Evolutionary conservation across 2,797 vertebrate species (phyloP), one percentile per base, ranked within the genome.

Genomic region (Enteromius anoplus): DNA sequence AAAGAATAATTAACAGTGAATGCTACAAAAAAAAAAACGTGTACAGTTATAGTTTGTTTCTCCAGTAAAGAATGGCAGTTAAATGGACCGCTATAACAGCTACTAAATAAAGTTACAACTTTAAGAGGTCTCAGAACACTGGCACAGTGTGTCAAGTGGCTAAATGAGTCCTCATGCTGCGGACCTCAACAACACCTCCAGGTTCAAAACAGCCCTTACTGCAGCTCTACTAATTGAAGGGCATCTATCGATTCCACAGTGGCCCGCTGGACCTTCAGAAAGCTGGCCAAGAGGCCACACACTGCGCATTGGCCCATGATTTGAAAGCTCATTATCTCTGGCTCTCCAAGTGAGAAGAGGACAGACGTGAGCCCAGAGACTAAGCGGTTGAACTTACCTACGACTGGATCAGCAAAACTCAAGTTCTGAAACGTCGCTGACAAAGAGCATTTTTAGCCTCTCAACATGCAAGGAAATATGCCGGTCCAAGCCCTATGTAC

Each of bases 291-390:
- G 82, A 72, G 76, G 65, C 23, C 9, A 3, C 40, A 84, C 65
- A 40, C 80, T 79, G 75, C 64, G 8, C 32, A 87, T 85, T 68
- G 64, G 75, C 72, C 65, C 40, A 75, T 84, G 60, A 86, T 86
- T 89, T 86, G 81, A 86, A 78, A 81, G 81, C 86, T 91, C 88
- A 79, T 92, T 91, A 92, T 90, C 85, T 84, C 81, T 82, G 75
- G 55, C 51, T 85, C 78, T 85, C 85, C 81, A 88, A 84, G 83
- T 86, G 86, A 90, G 84, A 81, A 85, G 87, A 78, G 78, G 79
- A 78, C 69, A 68, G 53, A 77, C 45, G 66, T 86, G 49, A 72
- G 76, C 69, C 47, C 21, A 26, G 80, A 86, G 40, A 81, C 34
- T 32, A 65, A 75, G n/a, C 3, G 1, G 15, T 26, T 75, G 60